A percentile compares a stretch with the other conserved stretches of the same genome.
phyloP scores from a whole-genome alignment of 2,888 invertebrate species.

The Gari tellinella region DNA sequence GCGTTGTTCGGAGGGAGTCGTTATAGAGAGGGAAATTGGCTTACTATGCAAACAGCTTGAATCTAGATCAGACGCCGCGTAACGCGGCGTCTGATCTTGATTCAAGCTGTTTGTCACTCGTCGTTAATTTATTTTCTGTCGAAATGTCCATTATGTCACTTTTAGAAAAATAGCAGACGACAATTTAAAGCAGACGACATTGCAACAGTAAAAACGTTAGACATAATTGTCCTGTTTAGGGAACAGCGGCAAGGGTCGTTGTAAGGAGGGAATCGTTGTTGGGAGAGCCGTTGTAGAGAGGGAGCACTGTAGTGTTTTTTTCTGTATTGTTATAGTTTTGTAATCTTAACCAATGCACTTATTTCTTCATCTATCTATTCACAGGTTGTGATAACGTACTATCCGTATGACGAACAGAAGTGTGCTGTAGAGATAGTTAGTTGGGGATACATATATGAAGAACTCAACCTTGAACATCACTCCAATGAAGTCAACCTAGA shows the following conservation, averaged over 20 bases:
- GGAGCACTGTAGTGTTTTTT: conserved; percentile 18
- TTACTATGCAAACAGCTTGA: too few relatives aligned
- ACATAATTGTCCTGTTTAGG: conserved; percentile 46
- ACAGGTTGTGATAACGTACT: conserved; percentile 49
- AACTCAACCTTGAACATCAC: conserved; percentile 33
- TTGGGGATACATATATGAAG: conserved; percentile 42
- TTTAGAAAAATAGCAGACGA: too few relatives aligned
- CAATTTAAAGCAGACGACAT: conserved; percentile 21
- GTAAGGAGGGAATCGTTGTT: too few relatives aligned
- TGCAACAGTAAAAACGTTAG: conserved; percentile 44
- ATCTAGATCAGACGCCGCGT: too few relatives aligned
- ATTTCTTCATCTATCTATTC: conserved; percentile 8
- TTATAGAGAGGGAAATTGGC: too few relatives aligned
- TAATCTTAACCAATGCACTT: not conserved
- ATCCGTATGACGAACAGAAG: conserved; percentile 53
- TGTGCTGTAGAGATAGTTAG: conserved; percentile 47
- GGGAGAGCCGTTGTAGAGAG: conserved; percentile 35
- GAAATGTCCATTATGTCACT: too few relatives aligned
- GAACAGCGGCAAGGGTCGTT: too few relatives aligned
- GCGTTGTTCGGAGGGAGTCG: too few relatives aligned
- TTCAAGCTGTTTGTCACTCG: too few relatives aligned
- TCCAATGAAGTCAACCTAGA: conserved; percentile 29
- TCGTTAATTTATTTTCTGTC: too few relatives aligned
- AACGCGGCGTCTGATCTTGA: too few relatives aligned
- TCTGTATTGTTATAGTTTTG: not conserved